Evolutionary conservation across 2,888 invertebrate genomes (phyloP), one percentile per base, ranked within the genome.

Genomic region (Rotaria sp.): DNA sequence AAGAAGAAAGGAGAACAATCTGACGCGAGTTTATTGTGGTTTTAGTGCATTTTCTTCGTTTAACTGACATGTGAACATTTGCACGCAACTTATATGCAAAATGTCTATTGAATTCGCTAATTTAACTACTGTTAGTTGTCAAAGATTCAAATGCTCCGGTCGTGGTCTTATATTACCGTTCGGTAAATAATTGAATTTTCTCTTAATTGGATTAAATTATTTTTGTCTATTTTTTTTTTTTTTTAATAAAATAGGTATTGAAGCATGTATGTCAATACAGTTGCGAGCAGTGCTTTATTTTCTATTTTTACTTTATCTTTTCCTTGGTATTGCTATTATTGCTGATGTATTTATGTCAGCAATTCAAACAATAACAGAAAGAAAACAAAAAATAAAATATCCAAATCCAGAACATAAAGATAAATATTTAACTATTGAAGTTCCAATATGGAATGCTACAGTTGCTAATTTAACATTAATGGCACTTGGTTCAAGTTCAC

Each of bases 301-400:
- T n/a, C 26, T 80, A 26, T 80, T 80, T n/a, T 45, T 80, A 13
- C 45, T 80, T 1, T 80, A 80, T 80, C 45, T 80, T 8, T 80
- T 80, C 11, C 80, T 80, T 80, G 80, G 84, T 7, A 86, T 85
- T 18, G 92, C 93, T 87, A 93, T 93, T 88, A 91, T 93, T 38
- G 93, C 93, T n/a, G 93, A 93, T 88, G 91, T 93, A 86, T 93
- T 93, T 89, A 93, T 93, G 93, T 92, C 92, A 87, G 89, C 93
- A 86, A 93, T 93, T 86, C 93, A 93, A 89, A 92, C 92, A 88
- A 93, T 93, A 88, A 93, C 93, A 38, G 92, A 92, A 88, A 92
- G 91, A 88, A 93, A 92, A 26, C 89, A 91, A 84, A 91, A 90
- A 88, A 90, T 93, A 18, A 88, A 89, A 88, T 88, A 87, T 87